These are phyloP conservation scores for Xiphorhynchus erythropygius DNA, from an alignment of 2,797 vertebrate species.

Conservation along the genomic window DNA sequence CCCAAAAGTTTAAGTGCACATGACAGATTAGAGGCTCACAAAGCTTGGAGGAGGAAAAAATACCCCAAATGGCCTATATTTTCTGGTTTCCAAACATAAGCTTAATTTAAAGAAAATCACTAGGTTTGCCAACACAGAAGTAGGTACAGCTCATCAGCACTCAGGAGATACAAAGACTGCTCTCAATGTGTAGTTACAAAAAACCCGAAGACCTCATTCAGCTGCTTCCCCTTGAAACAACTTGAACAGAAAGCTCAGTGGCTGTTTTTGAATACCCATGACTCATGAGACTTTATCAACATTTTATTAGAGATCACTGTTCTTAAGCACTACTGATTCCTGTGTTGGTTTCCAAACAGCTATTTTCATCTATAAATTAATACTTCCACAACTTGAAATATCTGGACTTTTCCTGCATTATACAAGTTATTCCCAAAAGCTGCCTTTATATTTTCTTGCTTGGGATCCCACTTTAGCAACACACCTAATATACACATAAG, in stretches of 20 bases:
- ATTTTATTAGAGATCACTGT: not conserved
- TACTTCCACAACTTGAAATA: not conserved
- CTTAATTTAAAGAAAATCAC: not conserved
- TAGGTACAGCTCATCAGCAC: not conserved
- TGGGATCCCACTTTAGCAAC: not conserved
- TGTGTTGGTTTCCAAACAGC: not conserved
- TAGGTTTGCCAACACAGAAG: not conserved
- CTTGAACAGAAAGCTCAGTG: not conserved
- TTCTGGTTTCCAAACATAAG: not conserved
- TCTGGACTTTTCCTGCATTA: not conserved
- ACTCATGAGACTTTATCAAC: not conserved
- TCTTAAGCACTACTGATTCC: not conserved
- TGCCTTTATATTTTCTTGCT: not conserved
- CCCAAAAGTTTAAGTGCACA: not conserved
- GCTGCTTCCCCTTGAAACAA: not conserved
- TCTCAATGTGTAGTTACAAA: not conserved
- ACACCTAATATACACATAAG: not conserved
- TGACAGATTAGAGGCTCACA: not conserved
- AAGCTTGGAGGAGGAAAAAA: not conserved
- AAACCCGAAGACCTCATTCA: not conserved
- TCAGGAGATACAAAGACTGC: not conserved
- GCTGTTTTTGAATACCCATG: not conserved
- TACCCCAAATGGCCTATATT: not conserved
- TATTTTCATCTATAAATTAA: not conserved
- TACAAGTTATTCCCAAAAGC: not conserved